These are phyloP conservation scores for Scotopteryx bipunctaria DNA, from an alignment of 2,888 invertebrate genomes.

Conservation along the genomic window DNA sequence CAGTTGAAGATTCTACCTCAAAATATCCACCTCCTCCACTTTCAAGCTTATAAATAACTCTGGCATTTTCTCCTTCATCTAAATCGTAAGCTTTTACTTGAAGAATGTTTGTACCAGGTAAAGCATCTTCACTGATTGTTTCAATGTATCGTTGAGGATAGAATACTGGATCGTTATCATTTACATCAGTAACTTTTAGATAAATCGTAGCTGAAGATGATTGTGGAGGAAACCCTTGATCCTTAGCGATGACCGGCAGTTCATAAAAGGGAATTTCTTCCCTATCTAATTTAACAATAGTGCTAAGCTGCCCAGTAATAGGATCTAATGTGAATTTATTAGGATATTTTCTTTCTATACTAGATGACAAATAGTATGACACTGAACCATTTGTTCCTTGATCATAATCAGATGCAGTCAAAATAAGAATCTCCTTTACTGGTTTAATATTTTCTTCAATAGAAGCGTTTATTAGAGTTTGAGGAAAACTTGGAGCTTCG, in stretches of 20 bases:
- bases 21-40: conserved; percentile 92
- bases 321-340: conserved; percentile 92
- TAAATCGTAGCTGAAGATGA: conserved; percentile 95
- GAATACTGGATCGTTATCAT: conserved; percentile 96
- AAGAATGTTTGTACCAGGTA: conserved; percentile 85
- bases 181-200: conserved; percentile 92
- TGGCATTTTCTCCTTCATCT: conserved; percentile 95
- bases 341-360: conserved; percentile 91
- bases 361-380: conserved; percentile 90
- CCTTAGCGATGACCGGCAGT: conserved; percentile 93
- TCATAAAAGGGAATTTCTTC: conserved; percentile 91
- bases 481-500: conserved; percentile 93
- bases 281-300: conserved; percentile 90
- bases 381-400: conserved; percentile 97
- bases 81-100: conserved; percentile 92
- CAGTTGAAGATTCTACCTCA: conserved; percentile 89
- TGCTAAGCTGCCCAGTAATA: conserved; percentile 92
- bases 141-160: conserved; percentile 95
- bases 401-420: conserved; percentile 95
- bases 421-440: conserved; percentile 90
- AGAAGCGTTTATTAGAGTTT: conserved; percentile 88
- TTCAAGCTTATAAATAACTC: conserved; percentile 90
- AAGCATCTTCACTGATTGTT: conserved; percentile 87
- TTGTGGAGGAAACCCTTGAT: conserved; percentile 95
- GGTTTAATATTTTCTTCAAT: conserved; percentile 92